Evolutionary conservation across 2,888 invertebrate genomes (phyloP).

Genomic region (Acronicta psi): DNA sequence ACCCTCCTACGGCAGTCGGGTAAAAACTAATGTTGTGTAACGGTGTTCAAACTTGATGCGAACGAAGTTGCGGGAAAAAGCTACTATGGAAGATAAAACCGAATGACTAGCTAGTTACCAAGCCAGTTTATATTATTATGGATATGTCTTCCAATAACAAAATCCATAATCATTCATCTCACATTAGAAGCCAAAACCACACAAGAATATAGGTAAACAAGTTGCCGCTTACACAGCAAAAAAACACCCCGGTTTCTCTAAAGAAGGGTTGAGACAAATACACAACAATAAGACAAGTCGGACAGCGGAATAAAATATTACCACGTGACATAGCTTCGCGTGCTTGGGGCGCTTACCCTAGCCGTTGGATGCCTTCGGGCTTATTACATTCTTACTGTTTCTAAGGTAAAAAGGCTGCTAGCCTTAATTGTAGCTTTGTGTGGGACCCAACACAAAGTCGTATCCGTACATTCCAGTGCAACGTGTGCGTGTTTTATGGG

Average conservation of each 20-base stretch:
- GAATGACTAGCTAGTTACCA: too few species aligned
- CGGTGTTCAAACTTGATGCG: too few species aligned
- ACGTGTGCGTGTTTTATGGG: conserved; percentile 11
- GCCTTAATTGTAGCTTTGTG: conserved; percentile 36
- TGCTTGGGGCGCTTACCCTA: conserved; percentile 5
- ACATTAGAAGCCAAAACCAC: neutral
- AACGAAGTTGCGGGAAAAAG: too few species aligned
- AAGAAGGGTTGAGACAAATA: conserved; percentile 6
- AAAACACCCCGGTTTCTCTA: neutral
- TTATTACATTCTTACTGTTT: conserved; percentile 44
- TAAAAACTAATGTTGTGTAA: too few species aligned
- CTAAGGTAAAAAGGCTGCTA: conserved; percentile 23
- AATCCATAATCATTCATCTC: too few species aligned
- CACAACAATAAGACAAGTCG: conserved; percentile 2
- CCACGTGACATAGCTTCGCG: conserved; percentile 12
- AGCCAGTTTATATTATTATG: too few species aligned
- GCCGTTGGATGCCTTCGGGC: conserved; percentile 16
- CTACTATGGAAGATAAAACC: too few species aligned
- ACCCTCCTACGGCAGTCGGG: too few species aligned
- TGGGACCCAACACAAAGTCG: conserved; percentile 13
- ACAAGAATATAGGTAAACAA: neutral
- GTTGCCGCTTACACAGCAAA: neutral
- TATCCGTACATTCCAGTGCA: conserved; percentile 30
- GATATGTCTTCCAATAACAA: too few species aligned
- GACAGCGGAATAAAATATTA: conserved; percentile 32